These are phyloP conservation scores for Podilymbus podiceps DNA, from an alignment of 2,113 vertebrate species.

Conservation along the genomic window DNA sequence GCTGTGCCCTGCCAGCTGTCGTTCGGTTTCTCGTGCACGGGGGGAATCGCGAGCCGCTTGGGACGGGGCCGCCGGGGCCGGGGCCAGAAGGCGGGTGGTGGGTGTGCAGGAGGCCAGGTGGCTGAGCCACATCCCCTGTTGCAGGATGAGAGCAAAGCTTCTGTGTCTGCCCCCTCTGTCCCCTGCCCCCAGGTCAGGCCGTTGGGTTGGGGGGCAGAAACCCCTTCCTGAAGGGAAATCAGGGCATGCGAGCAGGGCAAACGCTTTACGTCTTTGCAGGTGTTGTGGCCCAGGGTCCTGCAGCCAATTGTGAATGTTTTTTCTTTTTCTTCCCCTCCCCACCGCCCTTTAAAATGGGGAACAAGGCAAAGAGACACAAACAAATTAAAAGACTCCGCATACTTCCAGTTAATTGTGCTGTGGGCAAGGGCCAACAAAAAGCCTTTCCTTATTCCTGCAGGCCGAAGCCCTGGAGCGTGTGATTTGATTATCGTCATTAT, in stretches of 20 bases:
- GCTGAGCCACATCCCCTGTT: neutral
- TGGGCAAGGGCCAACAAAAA: neutral
- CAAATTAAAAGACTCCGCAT: neutral
- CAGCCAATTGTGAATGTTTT: rapidly evolving
- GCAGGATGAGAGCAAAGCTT: neutral
- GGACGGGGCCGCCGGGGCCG: neutral
- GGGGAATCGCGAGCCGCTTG: neutral
- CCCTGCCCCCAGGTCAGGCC: neutral
- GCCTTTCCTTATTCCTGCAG: neutral
- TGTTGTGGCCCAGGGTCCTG: neutral
- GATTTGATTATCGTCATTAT: neutral
- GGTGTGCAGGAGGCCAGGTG: neutral
- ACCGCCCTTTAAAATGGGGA: neutral
- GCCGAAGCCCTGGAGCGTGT: neutral
- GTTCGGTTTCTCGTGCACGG: neutral
- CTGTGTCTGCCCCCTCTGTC: neutral
- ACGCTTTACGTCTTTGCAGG: neutral
- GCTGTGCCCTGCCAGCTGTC: neutral
- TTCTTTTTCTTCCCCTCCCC: too few species aligned
- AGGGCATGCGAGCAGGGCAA: rapidly evolving
- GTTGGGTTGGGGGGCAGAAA: neutral
- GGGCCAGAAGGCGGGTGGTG: neutral
- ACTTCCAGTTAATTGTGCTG: neutral
- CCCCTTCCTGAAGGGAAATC: neutral
- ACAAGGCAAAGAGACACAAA: neutral